Evolutionary conservation across 2,113 vertebrate genomes (phyloP), one percentile per base, ranked within the genome.

Genomic region (Grus americana): DNA sequence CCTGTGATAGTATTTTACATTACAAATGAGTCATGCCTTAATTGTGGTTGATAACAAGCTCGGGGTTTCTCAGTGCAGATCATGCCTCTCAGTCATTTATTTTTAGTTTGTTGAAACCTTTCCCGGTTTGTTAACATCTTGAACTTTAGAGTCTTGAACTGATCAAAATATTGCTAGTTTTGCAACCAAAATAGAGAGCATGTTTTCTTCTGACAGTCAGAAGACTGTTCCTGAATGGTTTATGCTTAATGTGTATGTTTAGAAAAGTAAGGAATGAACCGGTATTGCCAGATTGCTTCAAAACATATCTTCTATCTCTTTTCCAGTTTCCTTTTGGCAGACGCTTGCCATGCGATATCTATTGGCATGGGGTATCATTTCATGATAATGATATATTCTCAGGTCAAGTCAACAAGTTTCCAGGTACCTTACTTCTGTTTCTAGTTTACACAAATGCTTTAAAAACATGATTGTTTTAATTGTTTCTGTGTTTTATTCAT

Each of bases 361-460:
- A 99, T 34, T 99, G 99, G 99, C 99, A 99, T 1, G 99, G 99
- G 19, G 99, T 99, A 12, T 99, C 99, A 4, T 99, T 99, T 95
- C 99, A 99, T 2, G 99, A 99, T 59, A 99, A 95, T 26, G 98
- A 99, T 88, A 99, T 99, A 67, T 96, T 98, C 97, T 99, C 98
- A 42, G 99, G 99, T 89, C 99, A 99, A 98, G 99, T 99, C 97
- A 99, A 99, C 99, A 99, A 99, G 98, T 99, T 99, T 86, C 99
- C 99, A 99, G 99, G 99, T 99, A 98, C 67, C 32, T 79, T 36
- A 15, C 55, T 63, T 84, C 44, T 86, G 21, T 55, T 81, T 71
- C n/a, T 57, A 10, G 9, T 32, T 86, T 50, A 86, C 94, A 55
- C 24, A 58, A 79, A 19, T 44, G 38, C 30, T 61, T 81, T 66